A percentile compares a stretch with the other conserved stretches of the same genome.
These are phyloP conservation scores for Leucoraja erinaceus DNA, from an alignment of 2,113 vertebrate species.

Conservation along the genomic window DNA sequence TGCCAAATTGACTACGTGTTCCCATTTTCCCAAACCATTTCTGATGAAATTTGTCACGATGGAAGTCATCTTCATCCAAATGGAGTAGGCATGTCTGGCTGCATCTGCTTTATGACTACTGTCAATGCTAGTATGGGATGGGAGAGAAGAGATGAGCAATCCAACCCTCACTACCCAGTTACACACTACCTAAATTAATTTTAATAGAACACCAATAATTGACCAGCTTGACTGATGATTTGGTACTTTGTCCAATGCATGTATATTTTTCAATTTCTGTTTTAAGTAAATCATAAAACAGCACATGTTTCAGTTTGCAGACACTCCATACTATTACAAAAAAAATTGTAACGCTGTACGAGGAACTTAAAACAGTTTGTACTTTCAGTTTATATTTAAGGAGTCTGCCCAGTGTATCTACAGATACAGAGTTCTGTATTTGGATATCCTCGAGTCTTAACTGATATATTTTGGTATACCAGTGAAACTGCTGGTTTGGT, in stretches of 20 bases:
- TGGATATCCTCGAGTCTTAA: conserved; percentile 11
- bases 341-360: neutral
- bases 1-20: too few relatives aligned
- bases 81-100: too few relatives aligned
- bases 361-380: neutral
- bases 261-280: neutral
- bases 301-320: neutral
- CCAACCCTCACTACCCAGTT: neutral
- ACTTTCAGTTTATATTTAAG: neutral
- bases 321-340: neutral
- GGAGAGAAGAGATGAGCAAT: too few relatives aligned
- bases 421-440: conserved; percentile 5
- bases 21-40: neutral
- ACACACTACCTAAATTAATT: neutral
- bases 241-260: neutral
- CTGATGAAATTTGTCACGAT: neutral
- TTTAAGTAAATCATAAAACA: neutral
- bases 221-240: neutral
- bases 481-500: conserved; percentile 29
- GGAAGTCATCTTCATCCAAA: neutral
- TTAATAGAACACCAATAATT: neutral
- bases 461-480: conserved; percentile 32
- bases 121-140: neutral
- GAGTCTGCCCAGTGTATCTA: neutral
- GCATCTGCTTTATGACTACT: neutral